Conservation (phyloP, 2,797 vertebrate genomes). For the Fistularia tabacaria region DNA sequence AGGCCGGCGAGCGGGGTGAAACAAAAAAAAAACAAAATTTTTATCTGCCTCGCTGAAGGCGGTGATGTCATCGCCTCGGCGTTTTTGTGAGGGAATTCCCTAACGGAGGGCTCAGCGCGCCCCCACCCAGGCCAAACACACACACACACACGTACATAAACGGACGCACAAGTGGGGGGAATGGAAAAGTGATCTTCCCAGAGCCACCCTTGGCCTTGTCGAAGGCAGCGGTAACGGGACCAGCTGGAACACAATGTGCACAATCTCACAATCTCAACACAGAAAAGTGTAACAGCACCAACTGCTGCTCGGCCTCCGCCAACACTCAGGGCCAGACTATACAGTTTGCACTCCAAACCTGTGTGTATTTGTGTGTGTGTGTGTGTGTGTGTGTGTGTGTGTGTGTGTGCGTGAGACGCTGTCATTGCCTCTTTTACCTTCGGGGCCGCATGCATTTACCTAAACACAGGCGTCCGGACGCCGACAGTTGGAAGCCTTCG, state of each 20-base stretch:
- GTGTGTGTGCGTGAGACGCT: background rate
- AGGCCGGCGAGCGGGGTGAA: conserved; percentile 44
- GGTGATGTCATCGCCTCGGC: conserved; percentile 71
- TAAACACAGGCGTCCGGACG: conserved; percentile 87
- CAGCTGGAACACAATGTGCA: conserved; percentile 62
- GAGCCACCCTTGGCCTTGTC: conserved; percentile 63
- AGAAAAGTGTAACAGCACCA: conserved; percentile 24
- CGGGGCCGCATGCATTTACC: conserved; percentile 71
- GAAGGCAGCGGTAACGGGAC: conserved; percentile 53
- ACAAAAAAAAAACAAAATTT: conserved; percentile 34
- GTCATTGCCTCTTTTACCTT: too few relatives aligned
- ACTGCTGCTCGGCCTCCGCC: conserved; percentile 42
- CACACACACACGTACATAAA: conserved; percentile 18
- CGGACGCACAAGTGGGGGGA: conserved; percentile 54
- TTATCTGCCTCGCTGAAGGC: conserved; percentile 51
- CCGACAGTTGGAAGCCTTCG: conserved; percentile 88
- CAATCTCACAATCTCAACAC: background rate
- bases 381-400: too few relatives aligned
- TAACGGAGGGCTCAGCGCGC: conserved; percentile 48
- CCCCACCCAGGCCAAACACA: conserved; percentile 50
- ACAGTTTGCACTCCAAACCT: conserved; percentile 26
- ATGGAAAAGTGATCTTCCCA: conserved; percentile 71
- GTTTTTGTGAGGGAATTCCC: conserved; percentile 72
- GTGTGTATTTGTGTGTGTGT: conserved; percentile 6
- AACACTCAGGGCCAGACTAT: conserved; percentile 37